These are phyloP conservation scores for Poecile montanus DNA, from an alignment of 2,797 vertebrate species.

Conservation along the genomic window DNA sequence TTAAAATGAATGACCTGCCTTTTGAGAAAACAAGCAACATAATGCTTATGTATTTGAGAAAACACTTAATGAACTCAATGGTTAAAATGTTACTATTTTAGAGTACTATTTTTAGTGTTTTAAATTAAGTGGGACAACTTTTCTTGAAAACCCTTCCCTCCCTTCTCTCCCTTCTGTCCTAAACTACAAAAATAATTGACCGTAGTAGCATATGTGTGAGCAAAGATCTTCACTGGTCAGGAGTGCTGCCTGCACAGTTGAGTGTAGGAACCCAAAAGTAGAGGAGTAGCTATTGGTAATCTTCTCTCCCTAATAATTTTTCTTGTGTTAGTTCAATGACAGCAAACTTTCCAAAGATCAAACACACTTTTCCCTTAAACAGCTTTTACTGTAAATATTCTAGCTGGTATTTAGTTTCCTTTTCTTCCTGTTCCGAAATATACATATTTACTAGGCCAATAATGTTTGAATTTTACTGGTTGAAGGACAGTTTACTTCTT, in stretches of 20 bases:
- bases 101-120: conserved; percentile 16
- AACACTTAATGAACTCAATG: conserved; percentile 74
- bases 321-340: conserved; percentile 52
- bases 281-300: neutral
- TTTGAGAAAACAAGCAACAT: conserved; percentile 77
- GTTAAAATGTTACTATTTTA: conserved; percentile 75
- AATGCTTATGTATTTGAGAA: conserved; percentile 73
- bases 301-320: conserved; percentile 38
- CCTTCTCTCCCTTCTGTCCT: neutral
- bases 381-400: conserved; percentile 43
- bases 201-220: conserved; percentile 12
- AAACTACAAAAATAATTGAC: conserved; percentile 58
- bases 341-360: conserved; percentile 41
- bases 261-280: neutral
- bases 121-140: conserved; percentile 66
- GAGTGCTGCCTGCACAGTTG: neutral
- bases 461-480: conserved; percentile 18
- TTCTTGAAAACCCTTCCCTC: conserved; percentile 18
- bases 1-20: conserved; percentile 75
- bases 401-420: conserved; percentile 24
- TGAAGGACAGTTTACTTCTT: conserved; percentile 34
- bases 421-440: conserved; percentile 52
- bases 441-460: conserved; percentile 23
- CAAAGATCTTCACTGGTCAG: conserved; percentile 6
- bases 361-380: conserved; percentile 46